A percentile compares a stretch with the other conserved stretches of the same genome.
These are phyloP conservation scores for Neopipo cinnamomea DNA, from an alignment of 2,113 vertebrate species.

Conservation along the genomic window DNA sequence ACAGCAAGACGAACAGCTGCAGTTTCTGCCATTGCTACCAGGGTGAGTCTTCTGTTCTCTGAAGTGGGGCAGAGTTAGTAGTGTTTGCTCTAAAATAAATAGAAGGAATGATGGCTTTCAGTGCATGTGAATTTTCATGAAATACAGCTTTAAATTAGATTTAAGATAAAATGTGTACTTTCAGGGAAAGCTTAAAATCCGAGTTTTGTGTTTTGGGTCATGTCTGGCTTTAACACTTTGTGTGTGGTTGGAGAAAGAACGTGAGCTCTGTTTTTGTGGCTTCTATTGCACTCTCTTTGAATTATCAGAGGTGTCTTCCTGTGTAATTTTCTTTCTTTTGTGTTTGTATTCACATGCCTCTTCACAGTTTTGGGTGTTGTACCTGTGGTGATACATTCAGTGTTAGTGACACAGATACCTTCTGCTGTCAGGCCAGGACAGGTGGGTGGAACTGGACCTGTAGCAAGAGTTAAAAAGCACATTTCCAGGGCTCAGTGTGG, in stretches of 20 bases:
- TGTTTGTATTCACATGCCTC: background rate
- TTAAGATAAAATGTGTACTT: background rate
- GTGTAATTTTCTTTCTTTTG: background rate
- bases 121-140: background rate
- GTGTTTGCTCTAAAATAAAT: background rate
- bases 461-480: too few species aligned
- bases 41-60: slow-evolving; percentile 71
- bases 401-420: too few species aligned
- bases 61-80: background rate
- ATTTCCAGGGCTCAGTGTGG: too few species aligned
- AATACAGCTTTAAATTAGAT: background rate
- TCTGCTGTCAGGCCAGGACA: too few species aligned
- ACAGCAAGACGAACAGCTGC: slow-evolving; percentile 91
- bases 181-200: background rate
- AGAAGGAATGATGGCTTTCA: background rate
- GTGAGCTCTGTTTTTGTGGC: background rate
- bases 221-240: background rate
- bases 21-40: slow-evolving; percentile 93
- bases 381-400: background rate
- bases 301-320: background rate
- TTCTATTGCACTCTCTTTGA: fast-evolving
- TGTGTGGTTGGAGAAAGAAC: background rate
- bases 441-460: too few species aligned
- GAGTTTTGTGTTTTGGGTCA: background rate
- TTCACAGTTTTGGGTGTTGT: background rate